Base-by-base conservation (phyloP, 2,113 vertebrate genomes). In the Ammodytes marinus region DNA sequence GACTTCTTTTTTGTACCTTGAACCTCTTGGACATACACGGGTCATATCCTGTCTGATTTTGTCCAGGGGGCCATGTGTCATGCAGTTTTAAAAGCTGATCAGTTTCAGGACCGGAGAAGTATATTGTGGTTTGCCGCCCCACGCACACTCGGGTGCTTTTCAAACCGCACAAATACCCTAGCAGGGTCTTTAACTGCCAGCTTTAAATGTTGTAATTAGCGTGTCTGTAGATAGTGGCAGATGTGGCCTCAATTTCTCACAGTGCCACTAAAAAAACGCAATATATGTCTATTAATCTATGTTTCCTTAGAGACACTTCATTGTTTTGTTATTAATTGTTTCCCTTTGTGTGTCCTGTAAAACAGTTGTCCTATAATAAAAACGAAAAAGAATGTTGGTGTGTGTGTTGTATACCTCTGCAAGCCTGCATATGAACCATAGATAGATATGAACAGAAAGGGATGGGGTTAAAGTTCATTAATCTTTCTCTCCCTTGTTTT, bases 31-130 rank as follows among this genome's bases (percentile, higher is more conserved):
- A 84, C 59, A 58, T 87, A 27, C 83, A 78, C 79, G 69, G 85
- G 84, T 86, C 77, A 83, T 73, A 86, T 91, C 89, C 89, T 90
- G 90, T 91, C 89, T 88, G 79, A 83, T 83, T 79, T 80, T 42
- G 72, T 84, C 86, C 74, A 61, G 89, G 86, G 80, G 87, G 80
- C 10, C 74, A 55, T 94, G 93, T 86, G 91, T 93, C 94, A 94
- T 79, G 72, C 77, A 58, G 17, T 84, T 86, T 79, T 27, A 27
- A 79, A 85, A 85, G 74, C 69, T 80, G 80, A 91, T 90, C 84
- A 64, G 64, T 85, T 84, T 89, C 74, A 89, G 75, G 66, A 76
- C 74, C 45, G 7, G 80, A 75, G 67, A 79, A 74, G 43, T 82
- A 69, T 71, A 74, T 76, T 86, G 88, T 43, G 79, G 82, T 86